These are phyloP conservation scores for Spilogale gracilis DNA, from an alignment of 2,113 vertebrate genomes.

Conservation along the genomic window DNA sequence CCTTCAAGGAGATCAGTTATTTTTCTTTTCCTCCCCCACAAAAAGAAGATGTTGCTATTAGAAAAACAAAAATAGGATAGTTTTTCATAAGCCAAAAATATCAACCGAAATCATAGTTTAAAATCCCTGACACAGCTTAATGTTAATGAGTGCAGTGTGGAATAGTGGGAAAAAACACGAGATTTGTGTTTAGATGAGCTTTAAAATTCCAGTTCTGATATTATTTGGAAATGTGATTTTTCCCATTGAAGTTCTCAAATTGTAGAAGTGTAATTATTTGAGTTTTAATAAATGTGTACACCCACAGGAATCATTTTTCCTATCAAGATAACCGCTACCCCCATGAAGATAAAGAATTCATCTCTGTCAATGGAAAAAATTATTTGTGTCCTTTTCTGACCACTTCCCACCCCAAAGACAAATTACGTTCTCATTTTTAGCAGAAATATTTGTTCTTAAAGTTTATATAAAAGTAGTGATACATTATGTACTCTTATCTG, in stretches of 20 bases:
- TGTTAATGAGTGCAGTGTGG: not conserved
- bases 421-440: not conserved
- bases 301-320: not conserved
- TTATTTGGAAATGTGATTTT: constrained; percentile 11
- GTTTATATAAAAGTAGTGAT: not conserved
- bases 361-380: not conserved
- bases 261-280: not conserved
- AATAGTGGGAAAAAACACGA: not conserved
- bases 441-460: not conserved
- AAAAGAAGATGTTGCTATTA: constrained; percentile 49
- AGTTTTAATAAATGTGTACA: not conserved
- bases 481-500: not conserved
- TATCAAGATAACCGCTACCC: not conserved
- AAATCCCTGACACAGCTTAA: not conserved
- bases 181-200: not conserved
- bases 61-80: constrained; percentile 34
- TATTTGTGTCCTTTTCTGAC: not conserved
- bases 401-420: not conserved
- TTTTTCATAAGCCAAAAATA: constrained; percentile 48
- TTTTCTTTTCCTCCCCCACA: not conserved
- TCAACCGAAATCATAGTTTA: not conserved
- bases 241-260: constrained; percentile 5
- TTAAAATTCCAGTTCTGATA: not conserved
- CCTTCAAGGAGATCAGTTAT: not conserved
- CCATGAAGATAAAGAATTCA: not conserved